Conservation (phyloP, 2,113 vertebrate genomes). For the Todiramphus saurophagus region DNA sequence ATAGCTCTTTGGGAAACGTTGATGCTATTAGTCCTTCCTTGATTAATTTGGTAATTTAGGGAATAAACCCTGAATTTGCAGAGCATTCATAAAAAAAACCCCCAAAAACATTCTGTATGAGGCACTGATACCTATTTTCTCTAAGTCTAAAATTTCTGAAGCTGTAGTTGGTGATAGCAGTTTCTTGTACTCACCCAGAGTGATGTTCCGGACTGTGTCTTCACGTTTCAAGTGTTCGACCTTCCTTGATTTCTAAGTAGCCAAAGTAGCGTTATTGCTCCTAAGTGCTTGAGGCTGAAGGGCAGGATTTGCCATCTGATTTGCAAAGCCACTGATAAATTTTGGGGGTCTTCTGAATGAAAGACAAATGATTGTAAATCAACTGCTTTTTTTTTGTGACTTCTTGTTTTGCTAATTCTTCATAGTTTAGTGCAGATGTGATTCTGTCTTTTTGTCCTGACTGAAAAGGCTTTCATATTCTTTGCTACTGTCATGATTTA, state of each 20-base stretch:
- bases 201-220: not conserved
- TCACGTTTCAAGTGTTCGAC: not conserved
- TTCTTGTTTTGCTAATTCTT: not conserved
- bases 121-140: not conserved
- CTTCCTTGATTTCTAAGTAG: not conserved
- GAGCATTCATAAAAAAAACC: not conserved
- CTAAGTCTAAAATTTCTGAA: not conserved
- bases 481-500: not conserved
- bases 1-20: not conserved
- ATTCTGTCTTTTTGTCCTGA: not conserved
- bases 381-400: not conserved
- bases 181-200: not conserved
- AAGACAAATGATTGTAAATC: not conserved
- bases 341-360: not conserved
- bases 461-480: not conserved
- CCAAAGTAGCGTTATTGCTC: fast-evolving
- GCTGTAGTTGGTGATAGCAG: not conserved
- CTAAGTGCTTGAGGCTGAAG: not conserved
- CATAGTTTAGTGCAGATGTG: not conserved
- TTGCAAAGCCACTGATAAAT: not conserved
- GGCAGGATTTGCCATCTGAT: not conserved
- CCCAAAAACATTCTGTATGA: not conserved
- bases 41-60: not conserved
- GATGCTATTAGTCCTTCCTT: not conserved
- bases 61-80: not conserved